Evolutionary conservation across 2,113 vertebrate species (phyloP).

Genomic region (Oenanthe oenanthe): DNA sequence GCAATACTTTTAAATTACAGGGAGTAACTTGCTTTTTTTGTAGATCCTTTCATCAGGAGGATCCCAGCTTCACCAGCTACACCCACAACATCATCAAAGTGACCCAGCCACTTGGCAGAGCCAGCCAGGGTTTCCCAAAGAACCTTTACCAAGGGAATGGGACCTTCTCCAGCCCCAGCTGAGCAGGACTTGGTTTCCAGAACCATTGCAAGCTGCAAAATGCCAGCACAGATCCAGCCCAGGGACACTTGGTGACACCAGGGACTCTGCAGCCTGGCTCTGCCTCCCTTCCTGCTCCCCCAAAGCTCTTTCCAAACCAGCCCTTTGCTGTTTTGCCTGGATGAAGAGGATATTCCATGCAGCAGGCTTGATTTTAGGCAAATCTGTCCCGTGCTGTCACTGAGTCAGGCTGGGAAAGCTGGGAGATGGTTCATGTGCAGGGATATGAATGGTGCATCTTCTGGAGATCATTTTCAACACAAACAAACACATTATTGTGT

Average conservation of each 20-base stretch:
- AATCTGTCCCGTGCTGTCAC: not conserved
- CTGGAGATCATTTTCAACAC: not conserved
- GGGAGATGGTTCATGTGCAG: not conserved
- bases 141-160: not conserved
- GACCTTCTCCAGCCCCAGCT: not conserved
- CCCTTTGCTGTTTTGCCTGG: not conserved
- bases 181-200: not conserved
- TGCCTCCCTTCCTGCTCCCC: not conserved
- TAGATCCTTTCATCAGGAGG: not conserved
- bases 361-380: not conserved
- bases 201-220: not conserved
- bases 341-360: not conserved
- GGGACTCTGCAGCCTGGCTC: fast-evolving
- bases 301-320: not conserved
- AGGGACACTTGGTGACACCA: not conserved
- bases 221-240: not conserved
- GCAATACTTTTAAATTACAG: conserved; percentile 9
- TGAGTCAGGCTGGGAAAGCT: not conserved
- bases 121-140: fast-evolving
- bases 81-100: not conserved
- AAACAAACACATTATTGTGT: not conserved
- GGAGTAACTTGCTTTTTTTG: not conserved
- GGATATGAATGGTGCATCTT: not conserved
- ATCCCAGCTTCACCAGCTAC: not conserved
- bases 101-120: fast-evolving